Conservation (phyloP, 2,888 invertebrate genomes). For the Ophion obscuratus region DNA sequence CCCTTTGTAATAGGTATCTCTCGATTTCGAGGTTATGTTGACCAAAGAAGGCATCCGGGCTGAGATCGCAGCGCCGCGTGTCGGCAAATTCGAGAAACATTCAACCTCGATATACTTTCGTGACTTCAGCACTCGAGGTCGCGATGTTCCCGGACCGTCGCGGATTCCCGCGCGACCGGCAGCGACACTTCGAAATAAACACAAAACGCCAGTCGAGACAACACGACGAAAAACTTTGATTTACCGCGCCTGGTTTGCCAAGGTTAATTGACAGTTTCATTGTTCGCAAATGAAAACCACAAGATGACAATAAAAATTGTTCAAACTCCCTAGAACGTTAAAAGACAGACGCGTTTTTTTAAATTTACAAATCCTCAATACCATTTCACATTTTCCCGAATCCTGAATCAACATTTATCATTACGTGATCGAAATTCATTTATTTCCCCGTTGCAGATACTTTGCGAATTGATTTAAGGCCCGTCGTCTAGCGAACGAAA, state of each 20-base stretch:
- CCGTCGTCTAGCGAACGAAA: no score
- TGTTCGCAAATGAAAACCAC: not conserved
- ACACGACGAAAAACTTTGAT: not conserved
- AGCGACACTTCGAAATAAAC: conserved; percentile 5
- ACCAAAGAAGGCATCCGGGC: no score
- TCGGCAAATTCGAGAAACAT: no score
- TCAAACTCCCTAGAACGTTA: not conserved
- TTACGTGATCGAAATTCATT: not conserved
- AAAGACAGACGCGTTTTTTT: not conserved
- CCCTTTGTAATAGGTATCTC: no score
- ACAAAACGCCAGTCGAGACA: not conserved
- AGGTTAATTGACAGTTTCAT: not conserved
- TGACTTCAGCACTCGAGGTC: no score
- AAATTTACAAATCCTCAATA: not conserved
- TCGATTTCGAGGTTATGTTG: no score
- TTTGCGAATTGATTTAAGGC: not conserved
- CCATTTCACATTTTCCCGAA: not conserved
- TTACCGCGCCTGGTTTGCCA: conserved; percentile 7
- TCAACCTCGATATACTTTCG: no score
- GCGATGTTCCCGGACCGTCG: no score
- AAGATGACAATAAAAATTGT: not conserved
- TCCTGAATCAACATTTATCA: not conserved
- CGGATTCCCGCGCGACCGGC: not conserved
- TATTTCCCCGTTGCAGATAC: not conserved
- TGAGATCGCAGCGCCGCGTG: no score